A percentile compares a stretch with the other conserved stretches of the same genome.
Evolutionary conservation across 1,140 invertebrate species (phyloP).

Genomic region (Pantala flavescens): DNA sequence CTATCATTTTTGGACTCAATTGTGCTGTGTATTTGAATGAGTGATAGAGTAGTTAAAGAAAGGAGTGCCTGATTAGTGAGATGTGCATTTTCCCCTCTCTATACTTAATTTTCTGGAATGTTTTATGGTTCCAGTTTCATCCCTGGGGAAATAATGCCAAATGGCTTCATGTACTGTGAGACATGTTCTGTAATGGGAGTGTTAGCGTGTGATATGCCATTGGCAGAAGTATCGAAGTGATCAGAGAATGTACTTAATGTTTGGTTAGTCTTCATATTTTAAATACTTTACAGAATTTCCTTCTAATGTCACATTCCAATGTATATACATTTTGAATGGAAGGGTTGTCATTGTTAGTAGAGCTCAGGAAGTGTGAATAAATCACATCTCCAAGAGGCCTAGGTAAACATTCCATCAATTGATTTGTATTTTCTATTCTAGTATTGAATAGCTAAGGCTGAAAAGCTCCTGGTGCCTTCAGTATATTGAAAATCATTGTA

Average conservation of each 20-base stretch:
- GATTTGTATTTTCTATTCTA: background rate
- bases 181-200: background rate
- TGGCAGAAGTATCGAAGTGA: background rate
- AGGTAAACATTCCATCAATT: background rate
- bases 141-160: no score
- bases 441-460: conserved; percentile 5
- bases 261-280: background rate
- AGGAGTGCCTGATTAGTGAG: background rate
- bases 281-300: background rate
- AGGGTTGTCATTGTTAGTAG: background rate
- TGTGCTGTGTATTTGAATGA: background rate
- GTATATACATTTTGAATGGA: background rate
- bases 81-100: background rate
- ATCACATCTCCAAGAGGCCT: background rate
- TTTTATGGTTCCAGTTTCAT: no score
- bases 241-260: background rate
- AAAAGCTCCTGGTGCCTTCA: background rate
- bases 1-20: background rate
- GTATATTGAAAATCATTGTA: conserved; percentile 8
- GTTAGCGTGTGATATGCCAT: background rate
- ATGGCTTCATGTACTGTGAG: no score
- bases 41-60: background rate
- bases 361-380: background rate
- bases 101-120: no score
- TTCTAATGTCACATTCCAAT: background rate